Conservation (phyloP, 2,888 invertebrate species). For the Netelia inedita region DNA sequence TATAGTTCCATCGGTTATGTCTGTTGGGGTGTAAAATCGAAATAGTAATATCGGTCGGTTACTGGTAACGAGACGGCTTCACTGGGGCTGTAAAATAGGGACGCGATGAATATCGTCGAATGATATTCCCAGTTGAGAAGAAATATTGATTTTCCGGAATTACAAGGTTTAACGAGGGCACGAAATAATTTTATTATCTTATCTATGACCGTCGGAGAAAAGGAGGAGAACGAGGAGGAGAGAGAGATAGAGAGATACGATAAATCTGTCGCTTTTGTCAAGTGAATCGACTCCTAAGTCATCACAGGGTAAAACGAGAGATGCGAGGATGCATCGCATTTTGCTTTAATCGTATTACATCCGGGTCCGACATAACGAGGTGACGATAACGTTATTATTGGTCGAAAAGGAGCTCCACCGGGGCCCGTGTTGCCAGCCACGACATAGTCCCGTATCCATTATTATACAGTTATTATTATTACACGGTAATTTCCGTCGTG, state of each 20-base stretch:
- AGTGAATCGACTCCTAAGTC: background rate
- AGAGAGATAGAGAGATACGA: too few relatives aligned
- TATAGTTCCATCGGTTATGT: too few relatives aligned
- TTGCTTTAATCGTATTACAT: conserved; percentile 61
- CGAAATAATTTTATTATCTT: background rate
- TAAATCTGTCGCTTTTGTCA: background rate
- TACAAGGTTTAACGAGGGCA: background rate
- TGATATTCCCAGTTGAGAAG: background rate
- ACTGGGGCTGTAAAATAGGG: background rate
- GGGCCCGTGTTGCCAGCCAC: conserved; percentile 14
- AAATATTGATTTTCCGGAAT: background rate
- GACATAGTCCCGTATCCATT: conserved; percentile 60
- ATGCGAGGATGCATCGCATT: background rate
- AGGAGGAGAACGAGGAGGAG: background rate
- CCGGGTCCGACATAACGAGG: conserved; percentile 62
- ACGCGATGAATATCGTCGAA: background rate
- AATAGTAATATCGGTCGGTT: too few relatives aligned
- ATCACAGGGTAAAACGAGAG: conserved; percentile 1
- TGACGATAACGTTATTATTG: conserved; percentile 69
- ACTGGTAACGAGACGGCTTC: too few relatives aligned
- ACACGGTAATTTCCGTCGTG: conserved; percentile 66
- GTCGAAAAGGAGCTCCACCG: conserved; percentile 40
- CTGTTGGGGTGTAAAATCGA: too few relatives aligned
- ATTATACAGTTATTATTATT: conserved; percentile 71
- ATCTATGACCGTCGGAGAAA: background rate